phyloP scores from a whole-genome alignment of 1,140 invertebrate genomes.

The Macrocentrus cingulum region DNA sequence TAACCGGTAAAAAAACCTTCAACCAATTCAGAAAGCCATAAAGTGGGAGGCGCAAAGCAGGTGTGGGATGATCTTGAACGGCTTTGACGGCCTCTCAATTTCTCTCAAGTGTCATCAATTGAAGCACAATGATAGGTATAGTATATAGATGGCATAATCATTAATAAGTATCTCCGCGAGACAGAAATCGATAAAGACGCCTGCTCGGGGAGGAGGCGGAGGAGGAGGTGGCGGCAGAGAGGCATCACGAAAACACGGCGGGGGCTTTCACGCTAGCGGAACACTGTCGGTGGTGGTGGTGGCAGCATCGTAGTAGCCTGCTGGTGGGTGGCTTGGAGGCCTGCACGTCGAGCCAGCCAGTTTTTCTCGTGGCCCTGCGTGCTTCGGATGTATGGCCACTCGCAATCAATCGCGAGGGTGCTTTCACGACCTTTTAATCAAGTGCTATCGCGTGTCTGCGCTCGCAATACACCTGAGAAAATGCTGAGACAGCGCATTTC shows the following conservation, averaged over 20 bases:
- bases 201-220: background rate
- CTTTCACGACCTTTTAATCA: background rate
- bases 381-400: background rate
- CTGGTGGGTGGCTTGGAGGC: background rate
- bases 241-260: slow-evolving; percentile 1
- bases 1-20: too few relatives aligned
- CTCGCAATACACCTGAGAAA: too few relatives aligned
- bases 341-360: background rate
- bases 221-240: background rate
- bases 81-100: too few relatives aligned
- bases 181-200: slow-evolving; percentile 19
- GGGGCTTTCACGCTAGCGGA: background rate
- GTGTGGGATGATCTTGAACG: too few relatives aligned
- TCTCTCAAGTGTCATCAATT: too few relatives aligned
- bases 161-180: background rate
- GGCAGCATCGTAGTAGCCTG: background rate
- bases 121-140: background rate
- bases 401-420: background rate
- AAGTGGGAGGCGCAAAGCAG: too few relatives aligned
- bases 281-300: background rate
- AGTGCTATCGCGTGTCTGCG: background rate
- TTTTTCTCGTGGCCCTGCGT: slow-evolving; percentile 4
- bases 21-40: too few relatives aligned
- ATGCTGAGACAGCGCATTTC: too few relatives aligned
- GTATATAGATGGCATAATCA: background rate